Conservation (phyloP, 2,797 vertebrate genomes). For the Craterocephalus amniculus region DNA sequence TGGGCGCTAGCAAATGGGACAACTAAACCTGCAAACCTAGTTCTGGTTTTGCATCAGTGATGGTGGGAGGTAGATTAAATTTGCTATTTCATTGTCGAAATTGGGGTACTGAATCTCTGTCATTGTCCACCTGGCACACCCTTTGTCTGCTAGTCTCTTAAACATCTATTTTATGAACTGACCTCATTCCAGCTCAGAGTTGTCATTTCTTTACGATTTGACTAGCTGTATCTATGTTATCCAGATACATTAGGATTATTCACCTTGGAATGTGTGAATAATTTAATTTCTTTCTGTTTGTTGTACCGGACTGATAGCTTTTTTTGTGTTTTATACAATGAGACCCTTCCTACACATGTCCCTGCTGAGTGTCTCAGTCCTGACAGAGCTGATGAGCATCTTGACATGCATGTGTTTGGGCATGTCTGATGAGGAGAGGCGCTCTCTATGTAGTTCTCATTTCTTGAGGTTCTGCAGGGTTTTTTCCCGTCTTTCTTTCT, state of each 20-base stretch:
- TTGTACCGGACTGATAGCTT: not conserved
- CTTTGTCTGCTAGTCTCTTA: constrained; percentile 57
- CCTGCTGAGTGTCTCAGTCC: constrained; percentile 44
- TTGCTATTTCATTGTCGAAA: not conserved
- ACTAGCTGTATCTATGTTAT: constrained; percentile 6
- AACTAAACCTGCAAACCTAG: constrained; percentile 32
- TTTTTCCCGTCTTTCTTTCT: constrained; percentile 2
- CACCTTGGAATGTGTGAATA: not conserved
- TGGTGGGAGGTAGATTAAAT: not conserved
- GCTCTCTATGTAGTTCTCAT: constrained; percentile 2
- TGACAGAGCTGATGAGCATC: constrained; percentile 37
- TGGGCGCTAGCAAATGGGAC: constrained; percentile 40
- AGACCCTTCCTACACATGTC: constrained; percentile 12
- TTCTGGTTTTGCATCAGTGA: constrained; percentile 4
- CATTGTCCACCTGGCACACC: constrained; percentile 28
- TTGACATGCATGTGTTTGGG: constrained; percentile 63
- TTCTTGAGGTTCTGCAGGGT: not conserved
- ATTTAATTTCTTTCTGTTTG: not conserved
- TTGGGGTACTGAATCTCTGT: not conserved
- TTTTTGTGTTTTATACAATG: not conserved
- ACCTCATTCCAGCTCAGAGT: constrained; percentile 61
- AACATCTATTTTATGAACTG: constrained; percentile 47
- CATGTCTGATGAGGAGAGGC: constrained; percentile 44
- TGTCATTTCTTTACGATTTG: constrained; percentile 12
- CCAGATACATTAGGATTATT: not conserved